Percentiles rank a stretch among this genome's conserved stretches.
Conservation (phyloP, 2,888 invertebrate species). For the Lepidochrysops patricia region DNA sequence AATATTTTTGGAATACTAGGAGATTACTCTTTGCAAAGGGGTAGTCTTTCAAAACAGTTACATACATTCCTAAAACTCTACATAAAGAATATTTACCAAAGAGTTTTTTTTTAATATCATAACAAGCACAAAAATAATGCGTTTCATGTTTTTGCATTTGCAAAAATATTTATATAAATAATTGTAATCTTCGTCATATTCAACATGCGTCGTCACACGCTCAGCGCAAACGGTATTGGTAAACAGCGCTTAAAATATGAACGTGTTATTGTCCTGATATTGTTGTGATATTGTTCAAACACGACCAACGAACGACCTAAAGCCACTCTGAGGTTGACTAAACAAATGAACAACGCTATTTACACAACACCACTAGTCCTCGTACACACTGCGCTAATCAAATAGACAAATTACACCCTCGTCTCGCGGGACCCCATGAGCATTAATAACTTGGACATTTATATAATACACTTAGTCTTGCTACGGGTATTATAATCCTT, state of each 20-base stretch:
- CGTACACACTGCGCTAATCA: conserved; percentile 17
- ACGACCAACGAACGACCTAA: conserved; percentile 20
- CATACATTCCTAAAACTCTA: not conserved
- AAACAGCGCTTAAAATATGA: conserved; percentile 6
- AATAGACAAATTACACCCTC: conserved; percentile 14
- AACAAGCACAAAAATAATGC: not conserved
- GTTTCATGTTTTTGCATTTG: not conserved
- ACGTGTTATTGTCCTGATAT: not conserved
- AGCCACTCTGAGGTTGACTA: conserved; percentile 18
- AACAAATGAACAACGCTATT: conserved; percentile 22
- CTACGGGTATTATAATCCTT: not conserved
- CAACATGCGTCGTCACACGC: not conserved
- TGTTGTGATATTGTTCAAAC: conserved; percentile 16
- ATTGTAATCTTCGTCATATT: not conserved
- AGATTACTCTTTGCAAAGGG: not conserved
- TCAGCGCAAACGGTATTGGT: conserved; percentile 5
- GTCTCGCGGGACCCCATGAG: not conserved
- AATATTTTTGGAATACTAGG: not conserved
- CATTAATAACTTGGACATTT: conserved; percentile 1
- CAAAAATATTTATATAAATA: not conserved
- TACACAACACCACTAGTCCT: conserved; percentile 20
- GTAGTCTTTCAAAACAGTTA: not conserved
- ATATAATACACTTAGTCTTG: not conserved
- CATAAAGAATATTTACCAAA: not conserved
- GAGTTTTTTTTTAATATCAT: not conserved